These are phyloP conservation scores for Dendrophyllia cribrosa DNA, from an alignment of 64 coral and sea anemone species.

Conservation along the genomic window DNA sequence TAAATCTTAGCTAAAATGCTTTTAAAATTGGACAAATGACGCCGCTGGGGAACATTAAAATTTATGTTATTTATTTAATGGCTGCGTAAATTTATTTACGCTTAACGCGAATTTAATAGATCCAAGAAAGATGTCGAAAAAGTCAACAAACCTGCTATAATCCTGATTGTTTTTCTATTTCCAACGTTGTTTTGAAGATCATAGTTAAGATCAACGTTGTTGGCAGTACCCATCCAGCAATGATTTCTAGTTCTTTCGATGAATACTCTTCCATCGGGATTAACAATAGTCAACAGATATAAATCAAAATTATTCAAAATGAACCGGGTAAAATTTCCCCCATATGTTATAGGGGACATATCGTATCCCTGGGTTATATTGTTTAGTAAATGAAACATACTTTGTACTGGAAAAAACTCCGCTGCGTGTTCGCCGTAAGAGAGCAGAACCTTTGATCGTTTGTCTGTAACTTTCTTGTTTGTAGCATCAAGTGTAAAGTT, in stretches of 20 bases:
- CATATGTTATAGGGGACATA: neutral
- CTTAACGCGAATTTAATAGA: too few species aligned
- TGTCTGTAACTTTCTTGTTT: slow-evolving; percentile 31
- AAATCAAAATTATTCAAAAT: slow-evolving; percentile 84
- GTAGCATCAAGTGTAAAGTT: slow-evolving; percentile 61
- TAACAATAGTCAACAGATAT: slow-evolving; percentile 69
- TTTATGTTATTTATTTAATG: too few species aligned
- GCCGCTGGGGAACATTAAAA: too few species aligned
- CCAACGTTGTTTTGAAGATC: slow-evolving; percentile 38
- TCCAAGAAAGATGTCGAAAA: too few species aligned
- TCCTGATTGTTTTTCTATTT: neutral
- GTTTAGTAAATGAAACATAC: slow-evolving; percentile 78
- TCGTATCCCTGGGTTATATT: slow-evolving; percentile 80
- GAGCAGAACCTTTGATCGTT: slow-evolving; percentile 72
- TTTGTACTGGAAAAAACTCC: slow-evolving; percentile 90
- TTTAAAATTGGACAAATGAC: too few species aligned
- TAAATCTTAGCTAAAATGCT: too few species aligned
- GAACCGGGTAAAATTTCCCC: slow-evolving; percentile 70
- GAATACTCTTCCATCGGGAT: slow-evolving; percentile 81
- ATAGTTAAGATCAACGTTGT: slow-evolving; percentile 67
- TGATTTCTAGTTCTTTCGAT: slow-evolving; percentile 84
- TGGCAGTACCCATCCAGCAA: slow-evolving; percentile 83
- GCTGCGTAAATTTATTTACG: too few species aligned
- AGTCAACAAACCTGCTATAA: neutral
- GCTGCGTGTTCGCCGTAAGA: slow-evolving; percentile 89